Conservation (phyloP, 2,113 vertebrate species). For the Eudyptes chrysolophus region DNA sequence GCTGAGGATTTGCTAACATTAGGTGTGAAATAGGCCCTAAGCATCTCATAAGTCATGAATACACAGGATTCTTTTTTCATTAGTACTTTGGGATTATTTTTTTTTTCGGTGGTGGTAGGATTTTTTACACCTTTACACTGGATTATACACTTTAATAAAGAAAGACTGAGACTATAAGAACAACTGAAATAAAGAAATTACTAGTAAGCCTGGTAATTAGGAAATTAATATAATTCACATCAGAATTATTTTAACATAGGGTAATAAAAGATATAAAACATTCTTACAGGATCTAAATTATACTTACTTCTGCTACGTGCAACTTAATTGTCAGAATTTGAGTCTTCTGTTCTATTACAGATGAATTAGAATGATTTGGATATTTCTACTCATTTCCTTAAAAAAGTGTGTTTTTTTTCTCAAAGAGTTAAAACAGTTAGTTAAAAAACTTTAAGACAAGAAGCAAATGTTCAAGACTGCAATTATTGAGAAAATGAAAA, state of each 20-base stretch:
- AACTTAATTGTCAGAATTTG: background rate
- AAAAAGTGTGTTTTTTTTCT: background rate
- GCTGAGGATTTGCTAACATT: background rate
- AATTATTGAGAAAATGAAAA: background rate
- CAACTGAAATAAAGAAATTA: background rate
- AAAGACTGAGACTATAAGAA: background rate
- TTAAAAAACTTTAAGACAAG: background rate
- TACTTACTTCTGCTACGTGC: background rate
- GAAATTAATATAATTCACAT: background rate
- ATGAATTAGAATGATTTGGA: background rate
- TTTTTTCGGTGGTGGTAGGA: fast-evolving
- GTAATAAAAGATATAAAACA: background rate
- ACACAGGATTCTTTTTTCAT: background rate
- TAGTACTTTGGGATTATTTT: background rate
- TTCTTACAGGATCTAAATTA: background rate
- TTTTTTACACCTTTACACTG: background rate
- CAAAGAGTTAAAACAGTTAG: background rate
- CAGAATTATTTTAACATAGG: background rate
- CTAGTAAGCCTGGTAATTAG: background rate
- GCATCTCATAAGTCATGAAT: background rate
- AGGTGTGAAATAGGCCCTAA: background rate
- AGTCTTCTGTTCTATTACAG: background rate
- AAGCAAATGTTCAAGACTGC: background rate
- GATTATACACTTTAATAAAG: background rate
- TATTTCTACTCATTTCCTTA: background rate